phyloP scores from a whole-genome alignment of 2,888 invertebrate species.

The Dicranocentrus wangi region DNA sequence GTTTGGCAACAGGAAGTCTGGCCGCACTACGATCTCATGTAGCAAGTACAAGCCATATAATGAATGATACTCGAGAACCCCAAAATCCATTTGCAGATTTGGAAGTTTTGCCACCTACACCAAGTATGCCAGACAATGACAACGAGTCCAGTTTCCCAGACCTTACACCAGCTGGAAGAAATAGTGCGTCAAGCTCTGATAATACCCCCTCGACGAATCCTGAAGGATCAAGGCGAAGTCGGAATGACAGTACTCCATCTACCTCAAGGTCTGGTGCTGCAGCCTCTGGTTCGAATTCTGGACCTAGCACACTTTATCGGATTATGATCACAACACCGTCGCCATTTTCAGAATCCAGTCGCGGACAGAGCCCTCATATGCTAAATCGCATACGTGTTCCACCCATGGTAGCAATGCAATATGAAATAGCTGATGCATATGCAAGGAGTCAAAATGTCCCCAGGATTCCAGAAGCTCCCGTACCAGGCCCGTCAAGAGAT shows the following conservation, averaged over 20 bases:
- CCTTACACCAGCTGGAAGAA: conserved; percentile 14
- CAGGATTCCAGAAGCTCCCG: conserved; percentile 15
- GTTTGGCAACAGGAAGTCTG: conserved; percentile 70
- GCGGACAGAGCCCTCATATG: conserved; percentile 34
- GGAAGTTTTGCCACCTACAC: conserved; percentile 47
- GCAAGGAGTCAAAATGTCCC: conserved; percentile 35
- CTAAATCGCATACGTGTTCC: conserved; percentile 61
- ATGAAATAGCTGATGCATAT: conserved; percentile 64
- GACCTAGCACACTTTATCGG: conserved; percentile 40
- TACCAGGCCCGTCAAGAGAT: conserved; percentile 55
- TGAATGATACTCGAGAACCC: conserved; percentile 16
- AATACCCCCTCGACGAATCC: too few species aligned
- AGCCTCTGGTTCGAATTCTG: conserved; percentile 1
- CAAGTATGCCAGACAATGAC: conserved; percentile 26
- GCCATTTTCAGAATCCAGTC: conserved; percentile 30
- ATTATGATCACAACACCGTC: conserved; percentile 51
- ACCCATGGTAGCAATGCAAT: conserved; percentile 69
- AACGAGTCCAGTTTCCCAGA: too few species aligned
- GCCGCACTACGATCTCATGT: conserved; percentile 71
- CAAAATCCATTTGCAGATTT: conserved; percentile 18
- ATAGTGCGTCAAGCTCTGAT: too few species aligned
- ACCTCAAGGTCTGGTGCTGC: neutral
- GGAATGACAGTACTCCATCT: neutral
- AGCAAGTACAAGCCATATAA: conserved; percentile 16
- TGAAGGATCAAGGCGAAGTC: neutral